Evolutionary conservation across 92 coral and sea anemone species (phyloP).

Genomic region (Phymanthus crucifer): DNA sequence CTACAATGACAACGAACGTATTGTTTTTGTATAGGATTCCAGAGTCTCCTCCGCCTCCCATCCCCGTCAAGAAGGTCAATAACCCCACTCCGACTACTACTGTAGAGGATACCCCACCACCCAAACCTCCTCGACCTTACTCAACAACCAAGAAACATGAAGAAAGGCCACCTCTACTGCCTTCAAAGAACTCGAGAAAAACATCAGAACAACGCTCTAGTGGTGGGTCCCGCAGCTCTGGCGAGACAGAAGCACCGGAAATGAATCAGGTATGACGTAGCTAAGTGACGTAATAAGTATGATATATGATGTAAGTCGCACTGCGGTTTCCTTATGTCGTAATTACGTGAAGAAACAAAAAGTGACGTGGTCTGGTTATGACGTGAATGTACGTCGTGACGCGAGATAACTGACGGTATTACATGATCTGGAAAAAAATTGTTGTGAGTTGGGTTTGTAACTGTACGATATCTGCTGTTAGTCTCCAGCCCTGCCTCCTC

Average conservation of each 20-base stretch:
- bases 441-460: too few species aligned
- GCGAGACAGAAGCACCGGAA: constrained; percentile 31
- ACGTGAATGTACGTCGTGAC: too few species aligned
- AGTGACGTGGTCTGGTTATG: too few species aligned
- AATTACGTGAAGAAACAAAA: too few species aligned
- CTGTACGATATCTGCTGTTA: neutral
- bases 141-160: constrained; percentile 17
- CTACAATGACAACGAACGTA: too few species aligned
- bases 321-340: too few species aligned
- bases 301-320: neutral
- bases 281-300: neutral
- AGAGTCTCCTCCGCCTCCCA: neutral
- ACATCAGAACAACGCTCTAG: constrained; percentile 64
- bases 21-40: neutral
- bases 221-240: constrained; percentile 72
- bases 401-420: too few species aligned
- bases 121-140: constrained; percentile 61
- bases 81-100: too few species aligned
- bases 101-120: constrained; percentile 15
- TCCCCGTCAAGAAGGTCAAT: neutral
- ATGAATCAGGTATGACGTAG: constrained; percentile 9
- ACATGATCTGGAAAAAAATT: too few species aligned
- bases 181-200: constrained; percentile 56
- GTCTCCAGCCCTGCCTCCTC: constrained; percentile 66
- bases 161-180: constrained; percentile 60